Conservation (phyloP, 2,797 vertebrate species). For the Cichlasoma orientale region DNA sequence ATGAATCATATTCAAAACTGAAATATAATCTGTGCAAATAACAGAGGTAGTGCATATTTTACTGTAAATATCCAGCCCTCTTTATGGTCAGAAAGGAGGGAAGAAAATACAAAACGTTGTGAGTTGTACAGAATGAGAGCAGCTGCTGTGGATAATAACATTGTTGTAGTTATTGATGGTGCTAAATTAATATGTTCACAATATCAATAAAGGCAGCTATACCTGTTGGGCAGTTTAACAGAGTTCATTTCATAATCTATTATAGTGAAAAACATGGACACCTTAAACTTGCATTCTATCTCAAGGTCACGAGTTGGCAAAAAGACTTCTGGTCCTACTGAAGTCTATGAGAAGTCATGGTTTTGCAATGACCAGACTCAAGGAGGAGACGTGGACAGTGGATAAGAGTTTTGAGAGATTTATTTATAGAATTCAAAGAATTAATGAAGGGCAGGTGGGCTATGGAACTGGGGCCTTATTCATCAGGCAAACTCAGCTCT, state of each 20-base stretch:
- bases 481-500: no score
- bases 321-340: background rate
- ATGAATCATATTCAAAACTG: slow-evolving; percentile 17
- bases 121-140: background rate
- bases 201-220: background rate
- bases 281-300: background rate
- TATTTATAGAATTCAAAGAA: background rate
- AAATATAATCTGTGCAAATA: slow-evolving; percentile 30
- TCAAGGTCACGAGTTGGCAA: background rate
- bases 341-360: background rate
- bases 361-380: background rate
- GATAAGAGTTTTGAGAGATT: background rate
- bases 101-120: background rate
- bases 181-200: slow-evolving; percentile 13
- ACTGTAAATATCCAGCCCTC: background rate
- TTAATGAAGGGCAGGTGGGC: no score
- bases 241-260: slow-evolving; percentile 6
- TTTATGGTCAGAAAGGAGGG: background rate
- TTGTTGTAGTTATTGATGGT: background rate
- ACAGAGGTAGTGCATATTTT: slow-evolving; percentile 33
- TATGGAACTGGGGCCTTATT: no score
- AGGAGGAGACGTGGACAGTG: background rate
- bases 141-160: background rate
- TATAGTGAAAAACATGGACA: background rate
- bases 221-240: background rate